Percentiles rank a stretch among this genome's conserved stretches.
These are phyloP conservation scores for Malacoraja senta DNA, from an alignment of 2,797 vertebrate genomes.

Conservation along the genomic window DNA sequence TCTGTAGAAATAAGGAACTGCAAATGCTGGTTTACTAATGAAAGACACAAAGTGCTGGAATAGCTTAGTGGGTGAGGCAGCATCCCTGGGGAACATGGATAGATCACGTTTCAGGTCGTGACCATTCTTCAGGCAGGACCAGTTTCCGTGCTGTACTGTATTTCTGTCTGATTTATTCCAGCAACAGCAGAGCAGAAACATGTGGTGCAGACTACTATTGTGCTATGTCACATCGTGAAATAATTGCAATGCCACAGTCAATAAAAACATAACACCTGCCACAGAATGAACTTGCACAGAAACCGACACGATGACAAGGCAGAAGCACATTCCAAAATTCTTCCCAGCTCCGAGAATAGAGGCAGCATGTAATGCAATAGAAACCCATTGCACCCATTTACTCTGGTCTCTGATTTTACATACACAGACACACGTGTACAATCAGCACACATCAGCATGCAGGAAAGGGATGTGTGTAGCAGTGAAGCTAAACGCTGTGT, in stretches of 20 bases:
- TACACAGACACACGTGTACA: background rate
- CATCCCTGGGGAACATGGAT: no score
- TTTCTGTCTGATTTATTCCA: no score
- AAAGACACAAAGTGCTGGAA: no score
- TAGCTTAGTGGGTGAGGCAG: no score
- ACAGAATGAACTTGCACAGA: background rate
- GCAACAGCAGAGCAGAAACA: no score
- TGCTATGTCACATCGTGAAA: background rate
- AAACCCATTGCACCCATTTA: background rate
- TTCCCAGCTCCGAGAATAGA: background rate
- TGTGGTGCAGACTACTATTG: no score
- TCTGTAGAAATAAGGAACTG: no score
- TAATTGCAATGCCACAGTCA: background rate
- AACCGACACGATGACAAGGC: background rate
- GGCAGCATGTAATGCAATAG: background rate
- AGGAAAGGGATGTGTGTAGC: conserved; percentile 41
- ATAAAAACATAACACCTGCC: background rate
- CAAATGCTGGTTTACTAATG: no score
- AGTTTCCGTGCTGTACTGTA: no score
- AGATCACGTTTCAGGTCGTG: no score
- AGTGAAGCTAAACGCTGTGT: conserved; percentile 42
- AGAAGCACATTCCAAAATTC: background rate
- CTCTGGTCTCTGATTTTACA: background rate
- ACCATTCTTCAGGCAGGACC: no score
- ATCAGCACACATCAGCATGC: background rate